phyloP scores from a whole-genome alignment of 2,888 invertebrate species.

The Clanis bilineata region DNA sequence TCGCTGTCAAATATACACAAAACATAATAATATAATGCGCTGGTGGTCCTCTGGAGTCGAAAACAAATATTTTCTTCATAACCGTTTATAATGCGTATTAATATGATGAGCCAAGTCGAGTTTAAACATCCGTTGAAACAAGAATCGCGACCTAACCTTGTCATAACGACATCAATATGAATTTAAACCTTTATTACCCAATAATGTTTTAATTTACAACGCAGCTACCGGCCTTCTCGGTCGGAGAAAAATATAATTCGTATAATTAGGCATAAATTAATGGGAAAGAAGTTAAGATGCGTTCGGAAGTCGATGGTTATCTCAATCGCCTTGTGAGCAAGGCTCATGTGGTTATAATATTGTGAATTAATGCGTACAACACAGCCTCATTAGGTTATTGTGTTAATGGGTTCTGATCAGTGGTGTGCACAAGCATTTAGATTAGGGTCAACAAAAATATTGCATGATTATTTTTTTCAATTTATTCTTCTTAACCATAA shows the following conservation, averaged over 20 bases:
- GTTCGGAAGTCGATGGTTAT: slow-evolving; percentile 58
- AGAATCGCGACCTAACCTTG: slow-evolving; percentile 31
- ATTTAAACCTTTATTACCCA: slow-evolving; percentile 33
- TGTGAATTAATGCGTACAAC: slow-evolving; percentile 18
- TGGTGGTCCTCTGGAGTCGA: too few relatives aligned
- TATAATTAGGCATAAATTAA: slow-evolving; percentile 43
- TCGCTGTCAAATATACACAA: too few relatives aligned
- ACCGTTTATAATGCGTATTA: too few relatives aligned
- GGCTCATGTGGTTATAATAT: slow-evolving; percentile 48
- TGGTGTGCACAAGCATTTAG: too few relatives aligned
- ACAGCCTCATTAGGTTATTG: background rate
- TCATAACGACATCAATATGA: slow-evolving; percentile 33
- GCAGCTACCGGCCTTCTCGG: slow-evolving; percentile 45
- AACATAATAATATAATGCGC: too few relatives aligned
- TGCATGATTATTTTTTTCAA: too few relatives aligned
- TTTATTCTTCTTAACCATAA: too few relatives aligned
- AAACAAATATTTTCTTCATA: too few relatives aligned
- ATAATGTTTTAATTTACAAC: slow-evolving; percentile 41
- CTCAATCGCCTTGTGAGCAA: slow-evolving; percentile 51
- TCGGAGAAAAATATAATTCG: slow-evolving; percentile 36
- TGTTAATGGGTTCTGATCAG: slow-evolving; percentile 11
- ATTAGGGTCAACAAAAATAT: too few relatives aligned
- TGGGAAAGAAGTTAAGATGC: slow-evolving; percentile 45
- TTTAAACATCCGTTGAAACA: slow-evolving; percentile 4
- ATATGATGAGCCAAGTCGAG: background rate